These are phyloP conservation scores for Penaeus monodon DNA, from an alignment of 2,888 invertebrate genomes.

Conservation along the genomic window DNA sequence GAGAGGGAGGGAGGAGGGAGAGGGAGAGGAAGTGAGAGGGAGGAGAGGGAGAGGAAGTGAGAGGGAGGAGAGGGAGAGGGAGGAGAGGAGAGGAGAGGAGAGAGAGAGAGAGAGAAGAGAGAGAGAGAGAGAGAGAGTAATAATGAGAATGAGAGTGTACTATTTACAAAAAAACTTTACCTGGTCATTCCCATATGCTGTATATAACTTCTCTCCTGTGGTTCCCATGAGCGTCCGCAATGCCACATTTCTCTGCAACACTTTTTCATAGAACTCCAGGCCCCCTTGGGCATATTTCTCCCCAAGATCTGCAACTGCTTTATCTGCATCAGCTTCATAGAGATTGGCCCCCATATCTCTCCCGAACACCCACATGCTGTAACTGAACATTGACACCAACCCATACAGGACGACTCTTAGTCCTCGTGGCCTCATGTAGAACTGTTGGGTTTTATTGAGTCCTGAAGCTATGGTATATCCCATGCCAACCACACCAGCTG, in stretches of 20 bases:
- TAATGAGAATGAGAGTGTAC: background rate
- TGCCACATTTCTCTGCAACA: slow-evolving; percentile 46
- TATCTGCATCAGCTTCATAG: slow-evolving; percentile 35
- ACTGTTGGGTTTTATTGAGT: slow-evolving; percentile 20
- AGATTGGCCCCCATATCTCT: slow-evolving; percentile 23
- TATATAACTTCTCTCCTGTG: slow-evolving; percentile 28
- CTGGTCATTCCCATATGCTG: slow-evolving; percentile 54
- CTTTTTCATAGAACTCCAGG: slow-evolving; percentile 48
- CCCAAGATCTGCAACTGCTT: slow-evolving; percentile 32
- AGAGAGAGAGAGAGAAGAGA: too few species aligned
- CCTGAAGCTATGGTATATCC: slow-evolving; percentile 14
- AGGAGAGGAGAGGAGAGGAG: too few species aligned
- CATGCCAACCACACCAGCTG: background rate
- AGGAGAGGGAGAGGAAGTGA: too few species aligned
- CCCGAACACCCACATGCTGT: slow-evolving; percentile 14
- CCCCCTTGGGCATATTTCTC: slow-evolving; percentile 43
- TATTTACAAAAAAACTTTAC: slow-evolving; percentile 21
- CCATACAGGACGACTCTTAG: slow-evolving; percentile 16
- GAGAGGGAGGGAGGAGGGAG: too few species aligned
- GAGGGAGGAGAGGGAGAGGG: too few species aligned
- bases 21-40: too few species aligned
- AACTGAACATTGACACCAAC: slow-evolving; percentile 9
- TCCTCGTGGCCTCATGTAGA: slow-evolving; percentile 13
- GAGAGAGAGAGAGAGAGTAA: too few species aligned
- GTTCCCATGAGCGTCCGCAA: slow-evolving; percentile 34